Base-by-base conservation (phyloP, 64 coral and sea anemone species). In the Actinia equina region DNA sequence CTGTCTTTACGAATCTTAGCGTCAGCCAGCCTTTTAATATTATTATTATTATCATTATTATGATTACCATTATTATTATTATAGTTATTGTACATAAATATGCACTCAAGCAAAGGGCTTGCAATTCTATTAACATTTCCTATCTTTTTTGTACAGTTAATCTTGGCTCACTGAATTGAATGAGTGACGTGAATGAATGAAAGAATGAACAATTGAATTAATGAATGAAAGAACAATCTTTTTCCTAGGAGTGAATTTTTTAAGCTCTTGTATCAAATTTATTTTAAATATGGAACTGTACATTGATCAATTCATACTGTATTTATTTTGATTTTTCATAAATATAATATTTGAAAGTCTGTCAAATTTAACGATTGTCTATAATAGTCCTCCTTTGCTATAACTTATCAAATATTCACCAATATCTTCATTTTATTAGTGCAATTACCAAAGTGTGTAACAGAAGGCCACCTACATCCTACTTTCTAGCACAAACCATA, bases 281-380 rank as follows among this genome's bases (percentile, higher is more conserved):
- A 81, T 81, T 81, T 81, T 81, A 81, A 81, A 81, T 81, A 81
- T 81, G 41, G 22, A 81, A 81, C 78, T 81, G 69, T 74, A 74
- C 23, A 74, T 74, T 74, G 69, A 74, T 79, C 77, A 41, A 81
- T 81, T 81, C 78, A 81, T 81, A 81, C 78, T 81, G 49, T 81
- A 81, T 81, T 81, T 81, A 81, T 81, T 81, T 81, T 81, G 78
- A 81, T 81, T 81, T 81, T 81, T 22, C 78, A 81, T 81, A 22
- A 81, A 81, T 20, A 81, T 81, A 81, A 81, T 20, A 81, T 81
- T 81, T 81, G 42, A 81, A 81, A 81, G 52, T 41, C 69, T 27
- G n/a, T 74, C 25, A 27, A 74, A 74, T 27, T 26, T 42, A 41
- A 69, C 22, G 41, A 74, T 42, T 15, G 6, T 14, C 69, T 30